Conservation (phyloP, 2,113 vertebrate species). For the Entomyzon cyanotis region DNA sequence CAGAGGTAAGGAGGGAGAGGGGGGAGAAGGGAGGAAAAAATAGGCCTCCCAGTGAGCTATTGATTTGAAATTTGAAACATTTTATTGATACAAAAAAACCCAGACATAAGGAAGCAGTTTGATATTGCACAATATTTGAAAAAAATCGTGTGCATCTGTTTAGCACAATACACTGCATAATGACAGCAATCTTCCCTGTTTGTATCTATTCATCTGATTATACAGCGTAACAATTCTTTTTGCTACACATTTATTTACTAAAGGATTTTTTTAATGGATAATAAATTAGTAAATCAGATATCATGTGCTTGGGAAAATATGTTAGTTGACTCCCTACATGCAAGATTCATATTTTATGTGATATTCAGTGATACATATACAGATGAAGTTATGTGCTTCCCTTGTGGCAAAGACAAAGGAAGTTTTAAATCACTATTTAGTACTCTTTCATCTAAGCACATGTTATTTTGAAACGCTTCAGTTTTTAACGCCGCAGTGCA, state of each 20-base stretch:
- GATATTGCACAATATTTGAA: conserved; percentile 70
- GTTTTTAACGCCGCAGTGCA: conserved; percentile 63
- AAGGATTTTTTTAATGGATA: conserved; percentile 72
- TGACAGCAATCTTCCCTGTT: conserved; percentile 81
- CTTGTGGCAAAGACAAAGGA: conserved; percentile 65
- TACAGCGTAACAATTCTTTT: conserved; percentile 76
- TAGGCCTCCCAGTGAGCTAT: conserved; percentile 64
- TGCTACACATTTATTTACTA: conserved; percentile 77
- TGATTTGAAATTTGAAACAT: conserved; percentile 73
- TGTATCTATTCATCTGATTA: conserved; percentile 80
- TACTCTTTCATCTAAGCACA: conserved; percentile 68
- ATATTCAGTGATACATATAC: conserved; percentile 5
- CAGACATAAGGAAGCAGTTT: conserved; percentile 71
- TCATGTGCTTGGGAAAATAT: conserved; percentile 65
- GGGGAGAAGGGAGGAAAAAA: conserved; percentile 3
- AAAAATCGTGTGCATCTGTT: conserved; percentile 76
- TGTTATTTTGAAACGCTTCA: conserved; percentile 71
- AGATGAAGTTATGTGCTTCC: conserved; percentile 42
- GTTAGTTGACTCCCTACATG: conserved; percentile 61
- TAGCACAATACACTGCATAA: conserved; percentile 78
- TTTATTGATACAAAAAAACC: conserved; percentile 75
- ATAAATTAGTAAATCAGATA: conserved; percentile 81
- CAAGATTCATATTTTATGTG: conserved; percentile 63
- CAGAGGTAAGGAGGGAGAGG: conserved; percentile 41
- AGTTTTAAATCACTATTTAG: conserved; percentile 74